Conservation (phyloP, 2,113 vertebrate genomes). For the Neomonachus schauinslandi region DNA sequence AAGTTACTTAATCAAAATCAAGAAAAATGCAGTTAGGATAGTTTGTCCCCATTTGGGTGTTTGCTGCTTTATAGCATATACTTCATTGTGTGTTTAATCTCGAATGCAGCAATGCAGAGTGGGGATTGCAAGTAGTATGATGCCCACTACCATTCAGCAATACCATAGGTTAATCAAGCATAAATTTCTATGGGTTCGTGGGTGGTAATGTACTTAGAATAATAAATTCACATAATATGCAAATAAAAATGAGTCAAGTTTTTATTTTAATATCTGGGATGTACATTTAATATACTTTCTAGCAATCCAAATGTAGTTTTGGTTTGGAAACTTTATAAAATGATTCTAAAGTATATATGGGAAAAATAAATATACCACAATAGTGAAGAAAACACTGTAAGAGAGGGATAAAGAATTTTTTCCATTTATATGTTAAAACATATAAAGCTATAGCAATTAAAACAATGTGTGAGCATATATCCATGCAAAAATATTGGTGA, state of each 20-base stretch:
- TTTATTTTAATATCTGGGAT: slow-evolving; percentile 12
- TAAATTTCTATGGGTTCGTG: not conserved
- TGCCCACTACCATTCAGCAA: not conserved
- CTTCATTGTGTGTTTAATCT: not conserved
- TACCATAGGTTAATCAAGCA: not conserved
- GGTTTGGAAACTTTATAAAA: slow-evolving; percentile 21
- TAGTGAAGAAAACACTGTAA: not conserved
- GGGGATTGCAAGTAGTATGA: not conserved
- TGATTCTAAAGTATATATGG: not conserved
- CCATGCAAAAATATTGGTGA: not conserved
- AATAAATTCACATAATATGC: not conserved
- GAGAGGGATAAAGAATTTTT: not conserved
- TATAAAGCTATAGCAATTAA: slow-evolving; percentile 5
- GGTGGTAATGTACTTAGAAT: not conserved
- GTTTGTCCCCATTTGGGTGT: not conserved
- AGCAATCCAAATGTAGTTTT: slow-evolving; percentile 20
- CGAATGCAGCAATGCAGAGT: not conserved
- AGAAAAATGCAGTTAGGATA: not conserved
- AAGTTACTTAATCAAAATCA: slow-evolving; percentile 7
- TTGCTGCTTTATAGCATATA: slow-evolving; percentile 15
- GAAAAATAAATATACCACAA: not conserved
- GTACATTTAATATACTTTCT: not conserved
- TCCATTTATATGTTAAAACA: not conserved
- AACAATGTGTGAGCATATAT: not conserved
- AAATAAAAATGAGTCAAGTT: not conserved